Conservation (phyloP, 1,140 invertebrate genomes). For the Chelonus insularis region DNA sequence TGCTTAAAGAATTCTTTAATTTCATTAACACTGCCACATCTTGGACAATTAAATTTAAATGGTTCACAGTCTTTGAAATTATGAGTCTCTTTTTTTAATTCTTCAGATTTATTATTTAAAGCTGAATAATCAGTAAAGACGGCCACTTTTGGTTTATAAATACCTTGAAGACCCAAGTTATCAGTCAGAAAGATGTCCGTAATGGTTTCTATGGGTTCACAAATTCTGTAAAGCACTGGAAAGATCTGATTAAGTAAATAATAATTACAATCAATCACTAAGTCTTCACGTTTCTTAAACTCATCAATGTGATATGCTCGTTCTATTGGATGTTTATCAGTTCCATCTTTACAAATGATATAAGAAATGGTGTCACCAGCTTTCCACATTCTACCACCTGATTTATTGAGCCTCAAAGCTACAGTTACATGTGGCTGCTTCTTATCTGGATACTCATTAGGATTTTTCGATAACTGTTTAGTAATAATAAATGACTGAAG, state of each 20-base stretch:
- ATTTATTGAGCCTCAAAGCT: constrained; percentile 82
- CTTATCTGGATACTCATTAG: constrained; percentile 89
- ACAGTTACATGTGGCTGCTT: constrained; percentile 92
- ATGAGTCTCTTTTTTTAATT: constrained; percentile 66
- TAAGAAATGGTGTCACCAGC: constrained; percentile 95
- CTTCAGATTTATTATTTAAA: constrained; percentile 39
- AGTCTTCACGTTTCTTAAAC: constrained; percentile 69
- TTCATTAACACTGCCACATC: constrained; percentile 65
- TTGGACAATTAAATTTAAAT: constrained; percentile 68
- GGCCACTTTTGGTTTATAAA: constrained; percentile 57
- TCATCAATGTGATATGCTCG: constrained; percentile 94
- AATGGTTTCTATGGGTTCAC: constrained; percentile 93
- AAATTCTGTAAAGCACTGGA: constrained; percentile 91
- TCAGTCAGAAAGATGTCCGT: constrained; percentile 89
- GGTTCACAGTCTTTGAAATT: constrained; percentile 77
- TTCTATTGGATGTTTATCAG: constrained; percentile 80
- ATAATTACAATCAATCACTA: constrained; percentile 82
- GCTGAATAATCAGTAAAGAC: background rate
- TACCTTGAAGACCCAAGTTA: constrained; percentile 72
- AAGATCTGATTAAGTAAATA: constrained; percentile 89
- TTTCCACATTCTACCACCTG: constrained; percentile 79
- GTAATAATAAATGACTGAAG: constrained; percentile 84
- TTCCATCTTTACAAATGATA: constrained; percentile 88
- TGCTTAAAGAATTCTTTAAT: constrained; percentile 16
- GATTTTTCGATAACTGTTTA: constrained; percentile 95